Base-by-base conservation (phyloP, 2,797 vertebrate species). In the Fundulus diaphanus region DNA sequence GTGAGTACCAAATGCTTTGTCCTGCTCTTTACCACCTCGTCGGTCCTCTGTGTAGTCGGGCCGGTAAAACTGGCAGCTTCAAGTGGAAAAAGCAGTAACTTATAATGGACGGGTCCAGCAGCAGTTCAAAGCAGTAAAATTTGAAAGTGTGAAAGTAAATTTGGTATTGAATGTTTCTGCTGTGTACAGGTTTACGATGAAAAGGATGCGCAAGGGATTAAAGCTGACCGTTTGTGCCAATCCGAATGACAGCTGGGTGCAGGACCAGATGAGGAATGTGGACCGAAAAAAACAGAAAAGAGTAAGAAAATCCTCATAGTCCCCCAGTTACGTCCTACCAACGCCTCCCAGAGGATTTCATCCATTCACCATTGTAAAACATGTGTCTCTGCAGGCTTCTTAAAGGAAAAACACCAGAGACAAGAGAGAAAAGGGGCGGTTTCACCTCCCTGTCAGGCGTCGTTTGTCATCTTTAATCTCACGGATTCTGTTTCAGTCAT, bases 1-100 rank as follows among this genome's bases (percentile, higher is more conserved):
- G 95, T 96, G 86, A 95, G 95, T 93, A 70, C 4, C 0, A 57
- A 57, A 22, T 33, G 11, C 56, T 54, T 31, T 51, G 8, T 3
- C 44, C 15, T 54, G 40, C 2, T 13, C 66, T 72, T 63, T 70
- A 51, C 2, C 20, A 6, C 18, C 54, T 44, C 12, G 2, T 4
- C 9, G 46, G 46, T 5, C 18, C 73, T 80, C 74, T 51, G 13
- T 63, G 66, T 73, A 48, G 1, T 1, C 20, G 3, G 31, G 74
- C 73, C 76, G 73, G 81, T 72, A 15, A 72, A 82, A 44, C 48
- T 79, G 76, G 70, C 73, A 76, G 61, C 42, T 9, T 40, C 1
- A 12, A 7, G 40, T 51, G 72, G 73, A 67, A 79, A 90, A 80
- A 68, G 1, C 68, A 74, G 73, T 15, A 12, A 27, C 37, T 13